Conservation (phyloP, 1,140 invertebrate species). For the Zaprionus inermis region DNA sequence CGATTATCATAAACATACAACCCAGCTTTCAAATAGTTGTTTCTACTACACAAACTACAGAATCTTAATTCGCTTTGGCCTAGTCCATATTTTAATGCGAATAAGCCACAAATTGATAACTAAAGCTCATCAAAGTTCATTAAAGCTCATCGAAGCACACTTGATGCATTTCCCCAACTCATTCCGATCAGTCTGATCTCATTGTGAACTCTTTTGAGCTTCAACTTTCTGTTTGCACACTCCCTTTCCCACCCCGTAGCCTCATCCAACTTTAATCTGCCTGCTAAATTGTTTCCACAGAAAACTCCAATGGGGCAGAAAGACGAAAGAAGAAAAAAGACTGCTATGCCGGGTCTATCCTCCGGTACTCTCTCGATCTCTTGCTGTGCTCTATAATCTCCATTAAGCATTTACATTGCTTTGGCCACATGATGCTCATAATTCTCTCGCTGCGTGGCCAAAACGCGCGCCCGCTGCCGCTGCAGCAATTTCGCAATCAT, state of each 20-base stretch:
- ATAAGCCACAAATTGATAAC: neutral
- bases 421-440: constrained; percentile 63
- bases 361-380: constrained; percentile 2
- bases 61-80: neutral
- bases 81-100: too few relatives aligned
- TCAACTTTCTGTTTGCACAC: neutral
- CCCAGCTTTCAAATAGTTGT: neutral
- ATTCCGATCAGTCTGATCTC: neutral
- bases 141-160: neutral
- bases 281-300: constrained; percentile 23
- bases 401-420: constrained; percentile 59
- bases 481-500: constrained; percentile 76
- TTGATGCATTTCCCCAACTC: neutral
- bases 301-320: neutral
- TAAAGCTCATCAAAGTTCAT: neutral
- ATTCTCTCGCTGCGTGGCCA: constrained; percentile 57
- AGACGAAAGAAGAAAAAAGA: neutral
- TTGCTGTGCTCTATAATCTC: constrained; percentile 60
- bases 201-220: neutral
- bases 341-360: too few relatives aligned
- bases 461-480: constrained; percentile 2
- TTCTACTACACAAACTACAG: neutral
- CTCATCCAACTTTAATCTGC: neutral
- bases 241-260: neutral
- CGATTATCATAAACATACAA: too few relatives aligned